These are phyloP conservation scores for Thecophora atra DNA, from an alignment of 2,888 invertebrate species.

Conservation along the genomic window DNA sequence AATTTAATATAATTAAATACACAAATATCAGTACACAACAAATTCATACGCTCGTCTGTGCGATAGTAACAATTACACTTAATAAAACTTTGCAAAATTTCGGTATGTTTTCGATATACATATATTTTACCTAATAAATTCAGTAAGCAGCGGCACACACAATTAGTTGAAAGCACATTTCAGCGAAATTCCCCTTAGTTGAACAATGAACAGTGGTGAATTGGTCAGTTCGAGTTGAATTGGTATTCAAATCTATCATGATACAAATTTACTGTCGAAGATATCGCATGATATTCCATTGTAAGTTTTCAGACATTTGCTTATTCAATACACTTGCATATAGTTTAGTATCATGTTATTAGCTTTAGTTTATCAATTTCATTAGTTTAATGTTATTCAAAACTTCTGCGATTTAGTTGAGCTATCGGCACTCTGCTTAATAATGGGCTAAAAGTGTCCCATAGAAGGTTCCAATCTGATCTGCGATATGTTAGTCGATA, in stretches of 20 bases:
- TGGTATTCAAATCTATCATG: too few relatives aligned
- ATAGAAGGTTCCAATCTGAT: not conserved
- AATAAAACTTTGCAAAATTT: not conserved
- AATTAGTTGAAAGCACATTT: constrained; percentile 22
- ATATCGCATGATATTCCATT: too few relatives aligned
- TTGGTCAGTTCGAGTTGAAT: too few relatives aligned
- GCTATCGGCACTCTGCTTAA: not conserved
- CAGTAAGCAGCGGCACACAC: constrained; percentile 36
- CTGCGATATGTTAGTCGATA: constrained; percentile 20
- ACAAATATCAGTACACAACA: constrained; percentile 31
- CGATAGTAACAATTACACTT: constrained; percentile 21
- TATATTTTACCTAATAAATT: constrained; percentile 40
- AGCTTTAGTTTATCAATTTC: too few relatives aligned
- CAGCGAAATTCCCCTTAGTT: not conserved
- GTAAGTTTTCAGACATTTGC: too few relatives aligned
- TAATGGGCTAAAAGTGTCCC: not conserved
- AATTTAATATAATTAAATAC: constrained; percentile 29
- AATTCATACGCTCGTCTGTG: constrained; percentile 9
- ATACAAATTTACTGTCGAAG: too few relatives aligned
- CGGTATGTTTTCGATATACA: constrained; percentile 25
- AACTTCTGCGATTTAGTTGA: too few relatives aligned
- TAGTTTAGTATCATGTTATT: too few relatives aligned
- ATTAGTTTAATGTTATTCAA: too few relatives aligned
- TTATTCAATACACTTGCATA: too few relatives aligned
- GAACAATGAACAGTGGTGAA: too few relatives aligned